Evolutionary conservation across 2,797 vertebrate genomes (phyloP).

Genomic region (Microctenopoma steveboyesi): DNA sequence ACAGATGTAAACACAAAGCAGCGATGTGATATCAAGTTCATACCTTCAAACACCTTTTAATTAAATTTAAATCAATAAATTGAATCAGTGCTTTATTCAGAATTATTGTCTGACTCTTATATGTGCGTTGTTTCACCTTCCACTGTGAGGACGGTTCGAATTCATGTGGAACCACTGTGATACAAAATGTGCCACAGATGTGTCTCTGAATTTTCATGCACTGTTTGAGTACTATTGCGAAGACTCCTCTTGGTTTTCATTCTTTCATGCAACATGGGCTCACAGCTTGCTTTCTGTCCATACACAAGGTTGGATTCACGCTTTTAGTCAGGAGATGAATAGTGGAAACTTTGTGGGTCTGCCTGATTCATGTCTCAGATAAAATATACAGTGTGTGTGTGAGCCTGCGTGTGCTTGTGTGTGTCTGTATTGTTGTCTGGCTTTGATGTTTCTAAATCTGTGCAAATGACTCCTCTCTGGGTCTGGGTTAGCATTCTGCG

Average conservation of each 20-base stretch:
- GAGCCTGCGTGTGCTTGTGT: slow-evolving; percentile 1
- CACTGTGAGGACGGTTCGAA: slow-evolving; percentile 60
- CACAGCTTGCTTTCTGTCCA: slow-evolving; percentile 5
- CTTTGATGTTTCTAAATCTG: slow-evolving; percentile 23
- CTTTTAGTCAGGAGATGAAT: slow-evolving; percentile 16
- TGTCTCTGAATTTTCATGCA: slow-evolving; percentile 8
- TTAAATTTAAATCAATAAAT: not conserved
- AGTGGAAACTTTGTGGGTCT: slow-evolving; percentile 8
- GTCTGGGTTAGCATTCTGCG: slow-evolving; percentile 34
- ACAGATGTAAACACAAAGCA: slow-evolving; percentile 33
- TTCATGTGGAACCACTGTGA: slow-evolving; percentile 66
- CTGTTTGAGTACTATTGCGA: not conserved
- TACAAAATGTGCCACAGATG: slow-evolving; percentile 81
- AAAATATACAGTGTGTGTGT: slow-evolving; percentile 16
- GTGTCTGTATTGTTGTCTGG: slow-evolving; percentile 18
- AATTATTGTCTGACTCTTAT: not conserved
- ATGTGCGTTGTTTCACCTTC: slow-evolving; percentile 27
- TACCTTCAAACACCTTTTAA: too few relatives aligned
- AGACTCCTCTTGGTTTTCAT: not conserved
- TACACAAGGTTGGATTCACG: slow-evolving; percentile 5
- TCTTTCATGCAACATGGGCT: slow-evolving; percentile 13
- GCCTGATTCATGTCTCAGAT: slow-evolving; percentile 13
- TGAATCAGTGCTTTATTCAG: slow-evolving; percentile 10
- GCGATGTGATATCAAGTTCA: slow-evolving; percentile 25
- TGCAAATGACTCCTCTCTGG: not conserved